Base-by-base conservation (phyloP, 92 coral and sea anemone species). In the Galaxea fascicularis region DNA sequence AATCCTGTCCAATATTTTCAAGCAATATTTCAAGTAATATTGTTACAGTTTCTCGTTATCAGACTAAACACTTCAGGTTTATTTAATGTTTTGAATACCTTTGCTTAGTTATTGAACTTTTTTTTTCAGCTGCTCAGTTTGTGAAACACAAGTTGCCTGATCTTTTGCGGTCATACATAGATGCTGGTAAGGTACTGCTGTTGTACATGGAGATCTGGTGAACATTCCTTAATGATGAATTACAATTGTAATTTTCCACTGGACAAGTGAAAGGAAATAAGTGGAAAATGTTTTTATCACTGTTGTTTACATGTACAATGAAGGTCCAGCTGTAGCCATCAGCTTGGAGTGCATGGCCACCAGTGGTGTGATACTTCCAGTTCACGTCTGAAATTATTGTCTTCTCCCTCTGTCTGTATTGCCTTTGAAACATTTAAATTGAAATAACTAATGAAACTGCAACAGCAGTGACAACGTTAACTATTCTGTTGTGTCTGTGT, bases 121-220 rank as follows among this genome's bases (percentile, higher is more conserved):
- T 26, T 65, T 25, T 49, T 73, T 18, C 74, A 96, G 98, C 98
- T 88, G 98, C 95, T 35, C 93, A 90, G 81, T 97, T 93, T 95
- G 98, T 97, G 54, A 97, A 95, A 63, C 99, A 95, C 81, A 97
- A 97, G 81, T 76, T 97, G 4, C 99, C 99, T 65, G 99, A 97
- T 71, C 93, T 97, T 2, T 80, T 97, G 41, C 82, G 99, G 63
- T 95, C 99, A 3, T 97, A 97, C 89, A 91, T 93, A 66, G 99
- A 97, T 90, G 94, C 96, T 76, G 98, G 98, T 94, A 76, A 20
- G 79, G 53, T 7, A 20, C 10, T n/a, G 76, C 12, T 8, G 13
- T 1, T 60, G n/a, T 22, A 21, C 66, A 11, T 13, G 12, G 11
- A 1, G 21, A 60, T 60, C 11, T 11, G 29, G 9, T 8, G 12